Evolutionary conservation across 2,888 invertebrate genomes (phyloP), one percentile per base, ranked within the genome.

Genomic region (Smittia aterrima): DNA sequence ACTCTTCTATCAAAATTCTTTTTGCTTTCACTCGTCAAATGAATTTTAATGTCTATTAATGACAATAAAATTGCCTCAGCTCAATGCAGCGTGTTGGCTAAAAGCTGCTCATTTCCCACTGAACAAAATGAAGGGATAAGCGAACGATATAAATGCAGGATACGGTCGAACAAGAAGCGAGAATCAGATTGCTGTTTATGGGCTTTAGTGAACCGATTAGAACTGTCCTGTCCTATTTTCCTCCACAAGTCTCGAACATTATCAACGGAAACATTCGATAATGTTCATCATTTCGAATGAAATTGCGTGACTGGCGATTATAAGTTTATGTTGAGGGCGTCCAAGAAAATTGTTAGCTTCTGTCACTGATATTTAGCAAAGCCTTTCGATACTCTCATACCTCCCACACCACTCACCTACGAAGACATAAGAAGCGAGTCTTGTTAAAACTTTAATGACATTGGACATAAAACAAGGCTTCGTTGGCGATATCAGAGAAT

Each of bases 291-390:
- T 64, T 64, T 16, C 2, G n/a, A 24, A 9, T 25, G 27, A n/a
- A 58, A 64, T 64, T 64, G 64, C 64, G 64, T 64, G 64, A 64
- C 64, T 64, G 25, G 64, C 64, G 64, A 64, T 64, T 64, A 27
- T 64, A 64, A 24, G 27, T 64, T 64, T 27, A 27, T 58, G 22
- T n/a, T 2, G 53, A 18, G n/a, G 20, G 20, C 2, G 3, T 64
- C n/a, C 13, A 22, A 2, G 20, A n/a, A 64, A 64, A 25, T 24
- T 64, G 16, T 16, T 1, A 13, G 25, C 64, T 25, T 58, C n/a
- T 7, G 25, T 4, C 27, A 9, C 20, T 58, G 58, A 58, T 47
- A 47, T 47, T 47, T 11, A 22, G 22, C 13, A 20, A 18, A 58
- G 58, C 58, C 22, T 18, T 22, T 22, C n/a, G n/a, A n/a, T n/a